Evolutionary conservation across 30 jellyfish, hydroid and myxozoan species (phyloP).

Genomic region (Aurelia aurita complex sp. Pacific): DNA sequence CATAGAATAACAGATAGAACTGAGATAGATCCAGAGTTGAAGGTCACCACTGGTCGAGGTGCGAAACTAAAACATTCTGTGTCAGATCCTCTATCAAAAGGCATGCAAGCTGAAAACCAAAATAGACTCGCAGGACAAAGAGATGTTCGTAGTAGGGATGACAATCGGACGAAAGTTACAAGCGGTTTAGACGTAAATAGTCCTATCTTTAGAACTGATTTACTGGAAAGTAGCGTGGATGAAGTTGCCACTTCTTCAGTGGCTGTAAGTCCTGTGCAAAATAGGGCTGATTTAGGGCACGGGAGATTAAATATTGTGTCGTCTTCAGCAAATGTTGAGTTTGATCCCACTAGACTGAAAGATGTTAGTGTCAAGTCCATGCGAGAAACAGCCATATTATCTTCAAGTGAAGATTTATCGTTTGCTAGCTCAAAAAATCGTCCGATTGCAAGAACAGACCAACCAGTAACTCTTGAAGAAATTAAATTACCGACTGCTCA

Average conservation of each 20-base stretch:
- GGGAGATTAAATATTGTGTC: neutral
- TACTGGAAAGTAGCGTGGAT: slow-evolving; percentile 40
- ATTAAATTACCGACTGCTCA: slow-evolving; percentile 10
- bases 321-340: slow-evolving; percentile 16
- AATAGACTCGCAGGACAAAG: neutral
- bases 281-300: neutral
- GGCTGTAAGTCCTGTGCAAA: neutral
- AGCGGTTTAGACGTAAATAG: neutral
- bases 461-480: slow-evolving; percentile 34
- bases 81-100: slow-evolving; percentile 47
- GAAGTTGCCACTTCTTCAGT: neutral
- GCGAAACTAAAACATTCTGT: slow-evolving; percentile 28
- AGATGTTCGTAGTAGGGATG: neutral
- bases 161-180: too few species aligned
- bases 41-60: slow-evolving; percentile 9
- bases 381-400: slow-evolving; percentile 71
- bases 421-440: slow-evolving; percentile 34
- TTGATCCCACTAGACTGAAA: slow-evolving; percentile 42
- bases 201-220: slow-evolving; percentile 21
- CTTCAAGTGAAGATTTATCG: slow-evolving; percentile 61
- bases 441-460: slow-evolving; percentile 67
- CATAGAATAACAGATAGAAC: slow-evolving; percentile 47
- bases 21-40: slow-evolving; percentile 14
- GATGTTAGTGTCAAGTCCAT: slow-evolving; percentile 8
- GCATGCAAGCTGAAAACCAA: neutral